Evolutionary conservation across 2,113 vertebrate species (phyloP), one percentile per base, ranked within the genome.

Genomic region (Actenoides hombroni): DNA sequence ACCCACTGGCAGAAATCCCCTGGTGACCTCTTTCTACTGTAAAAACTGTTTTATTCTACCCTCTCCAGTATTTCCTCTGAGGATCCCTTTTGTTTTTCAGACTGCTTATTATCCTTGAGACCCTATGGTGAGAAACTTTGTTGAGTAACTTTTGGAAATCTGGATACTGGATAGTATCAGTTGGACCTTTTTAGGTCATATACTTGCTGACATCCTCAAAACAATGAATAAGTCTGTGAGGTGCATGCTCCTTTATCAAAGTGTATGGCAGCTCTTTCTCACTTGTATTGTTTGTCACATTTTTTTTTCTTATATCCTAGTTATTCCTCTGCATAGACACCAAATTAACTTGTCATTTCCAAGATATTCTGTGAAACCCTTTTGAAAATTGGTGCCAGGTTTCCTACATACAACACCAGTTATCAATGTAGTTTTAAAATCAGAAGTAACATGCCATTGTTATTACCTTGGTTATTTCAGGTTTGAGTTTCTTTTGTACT

Each of bases 121-220:
- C 14, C 15, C 29, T 82, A 3, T 6, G 11, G 26, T 48, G 31
- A 67, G n/a, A 29, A 42, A 67, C 29, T 42, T 75, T 48, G 5
- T 21, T 42, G 46, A 42, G 19, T 53, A 53, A 20, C 23, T 83
- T 44, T 56, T 61, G 56, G 46, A 61, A 88, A 67, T 57, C 46
- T 25, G 40, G 40, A 53, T 0, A 40, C 0, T 3, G 9, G 28
- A 18, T 5, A 49, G 10, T 40, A 53, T 54, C 31, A 61, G 20
- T 23, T 56, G 11, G 11, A 48, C 8, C 16, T 48, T 61, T 82
- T 68, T 39, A 63, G 10, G 11, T 83, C 5, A 2, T 23, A n/a
- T 48, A 16, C 11, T 67, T 78, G 26, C 40, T 61, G 46, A 44
- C 10, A n/a, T 10, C 6, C 28, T 56, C 13, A 49, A 78, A 86